Base-by-base conservation (phyloP, 2,888 invertebrate species). In the Diogma glabrata region DNA sequence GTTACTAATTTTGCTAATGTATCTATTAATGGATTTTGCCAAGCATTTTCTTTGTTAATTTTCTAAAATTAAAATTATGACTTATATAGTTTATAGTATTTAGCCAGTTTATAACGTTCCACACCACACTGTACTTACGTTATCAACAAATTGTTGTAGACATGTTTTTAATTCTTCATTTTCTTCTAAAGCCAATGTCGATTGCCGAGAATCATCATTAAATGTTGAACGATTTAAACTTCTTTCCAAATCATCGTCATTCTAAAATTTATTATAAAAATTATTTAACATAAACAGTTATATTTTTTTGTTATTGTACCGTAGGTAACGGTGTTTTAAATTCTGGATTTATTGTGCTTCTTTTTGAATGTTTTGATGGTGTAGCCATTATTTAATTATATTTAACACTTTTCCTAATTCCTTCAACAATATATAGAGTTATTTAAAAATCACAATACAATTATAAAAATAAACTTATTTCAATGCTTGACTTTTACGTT, bases 31-130 rank as follows among this genome's bases (percentile, higher is more conserved):
- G 87, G 84, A 2, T 92, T 71, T 56, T 80, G 83, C 79, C 93
- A 94, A 0, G 90, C 93, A 75, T 93, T 93, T 63, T 90, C 89
- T 47, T 79, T 75, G 61, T 80, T 91, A 58, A 94, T 85, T 81
- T 90, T 92, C 84, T 86, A 69, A 5, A 75, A 54, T 43, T 53
- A 55, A 45, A 51, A 50, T 40, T 53, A 33, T 47, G 33, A 46
- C 9, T 16, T 22, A 43, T 43, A 38, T 17, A 14, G 17, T n/a
- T 17, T 38, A 38, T 38, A 38, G 19, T 38, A n/a, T n/a, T 14
- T 20, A 43, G 7, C 14, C 36, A 36, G 14, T 7, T 14, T 14
- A 7, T 4, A 36, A 36, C 16, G n/a, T 2, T 3, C n/a, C n/a
- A n/a, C n/a, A n/a, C n/a, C n/a, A n/a, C n/a, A n/a, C n/a, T n/a